Evolutionary conservation across 1,140 invertebrate genomes (phyloP), one percentile per base, ranked within the genome.

Genomic region (Diuraphis noxia): DNA sequence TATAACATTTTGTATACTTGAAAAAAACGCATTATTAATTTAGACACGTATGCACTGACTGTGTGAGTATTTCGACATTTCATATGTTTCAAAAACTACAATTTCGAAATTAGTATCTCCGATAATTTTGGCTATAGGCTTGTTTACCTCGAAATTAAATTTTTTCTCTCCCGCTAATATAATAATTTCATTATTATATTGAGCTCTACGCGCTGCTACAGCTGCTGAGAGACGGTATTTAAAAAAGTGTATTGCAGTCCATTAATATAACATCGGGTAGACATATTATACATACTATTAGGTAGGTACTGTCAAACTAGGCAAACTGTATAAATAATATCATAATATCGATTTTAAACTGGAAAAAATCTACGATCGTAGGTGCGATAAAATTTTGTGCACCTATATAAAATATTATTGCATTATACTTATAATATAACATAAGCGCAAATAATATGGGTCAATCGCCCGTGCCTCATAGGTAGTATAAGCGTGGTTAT

Each of bases 81-180:
- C 25, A 17, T 43, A 7, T 19, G 41, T 84, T 84, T 84, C 41
- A 43, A 84, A 43, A 84, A 82, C 25, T 82, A 82, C 38, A 41
- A 82, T 82, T 40, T 41, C 13, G 41, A 43, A 43, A 82, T 41
- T 41, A 13, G 17, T 17, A n/a, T 84, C 7, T 34, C 81, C 82
- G 19, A 84, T n/a, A 13, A 84, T 81, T 81, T 81, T 81, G 79
- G 79, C 41, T n/a, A n/a, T n/a, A 84, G 40, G 82, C 82, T 41
- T n/a, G 82, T 84, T 84, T 34, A n/a, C 82, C 82, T 43, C 41
- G 82, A 46, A 43, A 34, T 84, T 82, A 79, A 9, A 49, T 49
- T 49, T 49, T 23, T 46, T 79, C 36, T 36, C 72, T 34, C 13
- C 19, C 36, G 21, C 21, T 0, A 6, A n/a, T n/a, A 72, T 72